Evolutionary conservation across 2,797 vertebrate genomes (phyloP).

Genomic region (Valencia hispanica): DNA sequence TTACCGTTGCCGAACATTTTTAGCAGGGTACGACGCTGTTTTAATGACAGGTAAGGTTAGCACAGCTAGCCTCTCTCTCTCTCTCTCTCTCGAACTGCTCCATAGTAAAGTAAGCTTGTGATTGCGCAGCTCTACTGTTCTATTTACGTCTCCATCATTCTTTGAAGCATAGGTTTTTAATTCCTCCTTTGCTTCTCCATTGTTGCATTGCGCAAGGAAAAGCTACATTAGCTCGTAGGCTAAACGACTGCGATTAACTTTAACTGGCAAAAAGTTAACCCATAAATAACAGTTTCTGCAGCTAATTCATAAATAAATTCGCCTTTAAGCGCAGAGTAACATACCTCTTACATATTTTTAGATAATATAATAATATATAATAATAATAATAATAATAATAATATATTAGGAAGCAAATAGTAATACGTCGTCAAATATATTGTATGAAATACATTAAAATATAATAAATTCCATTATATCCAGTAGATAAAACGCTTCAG

Average conservation of each 20-base stretch:
- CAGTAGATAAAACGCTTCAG: not conserved
- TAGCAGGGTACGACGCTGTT: slow-evolving; percentile 27
- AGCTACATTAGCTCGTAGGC: slow-evolving; percentile 22
- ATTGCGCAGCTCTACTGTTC: not conserved
- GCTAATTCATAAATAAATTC: not conserved
- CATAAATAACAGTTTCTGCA: not conserved
- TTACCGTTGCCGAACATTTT: slow-evolving; percentile 65
- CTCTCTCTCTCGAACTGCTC: slow-evolving; percentile 14
- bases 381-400: no score
- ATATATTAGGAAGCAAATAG: not conserved
- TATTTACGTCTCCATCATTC: not conserved
- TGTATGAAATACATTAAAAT: not conserved
- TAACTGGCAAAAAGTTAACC: not conserved
- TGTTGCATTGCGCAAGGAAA: not conserved
- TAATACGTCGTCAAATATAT: not conserved
- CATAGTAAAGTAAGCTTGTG: slow-evolving; percentile 12
- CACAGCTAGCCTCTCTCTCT: slow-evolving; percentile 25
- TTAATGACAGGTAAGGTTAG: slow-evolving; percentile 38
- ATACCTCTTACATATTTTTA: no score
- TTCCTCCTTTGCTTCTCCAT: not conserved
- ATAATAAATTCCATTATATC: not conserved
- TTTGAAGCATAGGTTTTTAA: not conserved
- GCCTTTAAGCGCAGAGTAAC: not conserved
- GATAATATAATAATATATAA: no score
- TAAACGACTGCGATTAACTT: not conserved